Base-by-base conservation (phyloP, 2,797 vertebrate species). In the Cyprinella venusta region DNA sequence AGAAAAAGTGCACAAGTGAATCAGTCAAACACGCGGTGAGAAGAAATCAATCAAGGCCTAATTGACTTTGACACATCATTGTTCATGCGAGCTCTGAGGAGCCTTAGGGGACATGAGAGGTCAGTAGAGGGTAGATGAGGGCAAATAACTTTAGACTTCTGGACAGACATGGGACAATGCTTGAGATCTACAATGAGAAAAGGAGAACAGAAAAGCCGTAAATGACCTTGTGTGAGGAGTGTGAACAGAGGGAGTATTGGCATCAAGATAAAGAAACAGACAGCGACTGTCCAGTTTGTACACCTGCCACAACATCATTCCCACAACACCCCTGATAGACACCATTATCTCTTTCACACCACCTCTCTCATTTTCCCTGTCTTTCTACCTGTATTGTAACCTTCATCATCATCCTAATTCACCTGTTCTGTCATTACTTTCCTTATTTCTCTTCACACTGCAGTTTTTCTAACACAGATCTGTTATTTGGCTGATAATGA, bases 51-150 rank as follows among this genome's bases (percentile, higher is more conserved):
- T 95, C 93, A 92, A 82, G 89, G 87, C 89, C 87, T 94, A 94
- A 95, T 93, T 94, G 93, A 91, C 89, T 93, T 88, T 94, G 94
- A 94, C 94, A 94, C 87, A 86, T 90, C 92, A 93, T 94, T 93
- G 93, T 93, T 88, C 84, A 84, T 84, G 72, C 45, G 67, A 78
- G 74, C 80, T 85, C 61, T 15, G 68, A 79, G 72, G 68, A 76
- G 45, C 50, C 74, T 48, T 8, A 48, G 87, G 85, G 63, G 77
- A 81, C 61, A 6, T 38, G 84, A 70, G 75, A 87, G 87, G 85
- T 85, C 76, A 84, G 70, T 33, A 63, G 42, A 78, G 81, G 54
- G 75, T 52, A 78, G 65, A 83, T 70, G 48, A 77, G 26, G 75
- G 52, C 74, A 76, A 81, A 81, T 26, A 81, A 70, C 65, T 50